phyloP scores from a whole-genome alignment of 2,888 invertebrate genomes.

The Cerastis rubricosa region DNA sequence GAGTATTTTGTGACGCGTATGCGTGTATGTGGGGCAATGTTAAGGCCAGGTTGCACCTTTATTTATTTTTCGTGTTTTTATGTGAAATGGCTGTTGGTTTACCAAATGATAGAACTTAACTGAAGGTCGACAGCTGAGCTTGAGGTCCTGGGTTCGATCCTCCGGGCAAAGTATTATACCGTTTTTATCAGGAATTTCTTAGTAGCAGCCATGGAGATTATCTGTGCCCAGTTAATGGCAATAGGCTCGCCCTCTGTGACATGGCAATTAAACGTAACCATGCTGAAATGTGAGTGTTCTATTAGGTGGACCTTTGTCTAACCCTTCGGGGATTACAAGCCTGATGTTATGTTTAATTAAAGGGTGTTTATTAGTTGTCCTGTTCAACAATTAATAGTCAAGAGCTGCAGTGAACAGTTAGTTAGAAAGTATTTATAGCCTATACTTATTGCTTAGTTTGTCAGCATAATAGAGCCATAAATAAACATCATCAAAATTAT shows the following conservation, averaged over 20 bases:
- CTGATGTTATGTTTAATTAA: neutral
- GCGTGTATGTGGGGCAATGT: conserved; percentile 11
- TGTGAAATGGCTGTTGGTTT: neutral
- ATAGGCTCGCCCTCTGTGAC: neutral
- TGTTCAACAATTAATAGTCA: neutral
- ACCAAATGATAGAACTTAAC: neutral
- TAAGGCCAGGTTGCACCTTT: neutral
- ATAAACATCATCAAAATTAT: conserved; percentile 6
- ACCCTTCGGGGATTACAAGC: neutral
- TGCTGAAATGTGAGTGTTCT: neutral
- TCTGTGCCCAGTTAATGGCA: neutral
- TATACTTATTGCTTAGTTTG: neutral
- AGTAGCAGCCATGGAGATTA: neutral
- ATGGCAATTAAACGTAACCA: neutral
- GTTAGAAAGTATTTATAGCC: neutral
- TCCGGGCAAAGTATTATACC: neutral
- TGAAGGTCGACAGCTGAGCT: neutral
- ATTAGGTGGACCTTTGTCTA: neutral
- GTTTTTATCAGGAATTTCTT: neutral
- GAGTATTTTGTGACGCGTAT: neutral
- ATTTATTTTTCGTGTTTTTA: neutral
- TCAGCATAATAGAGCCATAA: neutral
- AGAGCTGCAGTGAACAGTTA: neutral
- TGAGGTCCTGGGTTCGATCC: neutral
- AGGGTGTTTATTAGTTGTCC: neutral